phyloP scores from a whole-genome alignment of 1,140 invertebrate species.

The Brachionus koreanus region DNA sequence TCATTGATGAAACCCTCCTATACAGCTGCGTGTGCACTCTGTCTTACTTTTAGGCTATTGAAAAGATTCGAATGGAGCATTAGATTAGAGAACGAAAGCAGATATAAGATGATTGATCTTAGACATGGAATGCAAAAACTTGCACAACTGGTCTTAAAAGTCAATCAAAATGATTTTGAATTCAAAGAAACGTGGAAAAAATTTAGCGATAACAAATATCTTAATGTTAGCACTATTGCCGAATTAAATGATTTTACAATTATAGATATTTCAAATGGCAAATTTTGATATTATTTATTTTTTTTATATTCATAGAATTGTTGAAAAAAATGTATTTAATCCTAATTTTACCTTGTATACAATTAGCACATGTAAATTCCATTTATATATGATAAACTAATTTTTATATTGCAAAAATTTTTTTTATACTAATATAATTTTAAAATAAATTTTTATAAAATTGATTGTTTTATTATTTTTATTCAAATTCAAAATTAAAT shows the following conservation, averaged over 20 bases:
- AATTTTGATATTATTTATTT: background rate
- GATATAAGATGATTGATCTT: background rate
- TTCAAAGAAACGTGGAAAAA: background rate
- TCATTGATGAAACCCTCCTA: background rate
- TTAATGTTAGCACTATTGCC: background rate
- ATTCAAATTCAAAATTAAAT: too few relatives aligned
- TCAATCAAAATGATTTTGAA: background rate
- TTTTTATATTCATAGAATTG: background rate
- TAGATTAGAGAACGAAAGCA: background rate
- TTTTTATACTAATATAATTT: background rate
- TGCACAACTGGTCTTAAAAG: slow-evolving; percentile 25
- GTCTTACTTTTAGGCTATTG: background rate
- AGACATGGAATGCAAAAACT: slow-evolving; percentile 37
- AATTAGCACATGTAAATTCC: background rate
- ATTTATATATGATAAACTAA: background rate
- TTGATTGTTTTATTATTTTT: too few relatives aligned
- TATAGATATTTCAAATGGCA: background rate
- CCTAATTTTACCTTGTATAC: background rate
- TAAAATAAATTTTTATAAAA: background rate
- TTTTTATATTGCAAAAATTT: background rate
- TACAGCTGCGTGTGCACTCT: background rate
- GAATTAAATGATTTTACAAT: background rate
- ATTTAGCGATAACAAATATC: background rate
- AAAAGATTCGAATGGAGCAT: background rate
- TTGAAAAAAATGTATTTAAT: background rate